Evolutionary conservation across 2,797 vertebrate species (phyloP), one percentile per base, ranked within the genome.

Genomic region (Myotis daubentonii): DNA sequence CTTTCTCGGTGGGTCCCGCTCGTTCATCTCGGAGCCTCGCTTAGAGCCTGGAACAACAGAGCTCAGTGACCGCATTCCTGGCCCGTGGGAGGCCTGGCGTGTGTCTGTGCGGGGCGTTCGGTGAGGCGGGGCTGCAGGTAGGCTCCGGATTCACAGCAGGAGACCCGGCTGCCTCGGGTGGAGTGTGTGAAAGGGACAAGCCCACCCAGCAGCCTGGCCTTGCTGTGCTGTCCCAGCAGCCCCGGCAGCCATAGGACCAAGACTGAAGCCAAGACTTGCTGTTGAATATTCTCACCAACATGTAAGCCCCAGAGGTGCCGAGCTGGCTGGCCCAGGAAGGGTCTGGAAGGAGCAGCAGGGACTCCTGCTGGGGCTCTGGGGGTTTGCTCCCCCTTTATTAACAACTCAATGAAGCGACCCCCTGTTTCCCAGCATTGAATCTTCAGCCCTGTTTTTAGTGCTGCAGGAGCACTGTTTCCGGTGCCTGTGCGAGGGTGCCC

Each of bases 291-390:
- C 81, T 81, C n/a, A 10, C 4, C 22, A n/a, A 8, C 57, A 12
- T 44, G 51, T 33, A 41, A 57, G 30, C 7, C 22, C 0, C 0
- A 3, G 25, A 2, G 28, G 19, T 90, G 38, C 65, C 75, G 49
- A 47, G 55, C 49, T 30, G 17, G 65, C 33, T 60, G 78, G 85
- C 23, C 47, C 25, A 8, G 38, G 68, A 76, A 87, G 33, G 71
- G 28, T 15, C 51, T 68, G 23, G 49, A 68, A 22, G 15, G 49
- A 76, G 30, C 75, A n/a, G 49, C 20, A 6, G 25, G 13, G 68
- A 19, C 25, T 2, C 47, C 13, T 55, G 0, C 36, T 49, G 44
- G 4, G 41, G 68, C 38, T n/a, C 9, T 16, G 2, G 1, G 2
- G 28, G 53, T 2, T 44, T 66, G 22, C 28, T 20, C 13, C 4